Base-by-base conservation (phyloP, 2,113 vertebrate species). In the Terrapene triunguis region DNA sequence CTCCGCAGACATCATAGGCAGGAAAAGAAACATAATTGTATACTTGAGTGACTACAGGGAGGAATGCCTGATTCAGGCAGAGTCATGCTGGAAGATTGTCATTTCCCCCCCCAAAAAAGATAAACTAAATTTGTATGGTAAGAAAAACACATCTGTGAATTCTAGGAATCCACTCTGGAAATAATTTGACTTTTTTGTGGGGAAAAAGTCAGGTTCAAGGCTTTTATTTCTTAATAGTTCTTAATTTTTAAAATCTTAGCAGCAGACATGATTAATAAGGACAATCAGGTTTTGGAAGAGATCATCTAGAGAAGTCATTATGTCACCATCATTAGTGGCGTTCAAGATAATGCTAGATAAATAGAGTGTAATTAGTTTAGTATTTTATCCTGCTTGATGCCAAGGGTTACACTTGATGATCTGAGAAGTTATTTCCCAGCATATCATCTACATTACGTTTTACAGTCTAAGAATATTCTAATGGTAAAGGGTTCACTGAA, bases 201-300 rank as follows among this genome's bases (percentile, higher is more conserved):
- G 53, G 50, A 83, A 69, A 59, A 95, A 97, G 47, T 84, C 91
- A 85, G 82, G 59, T 81, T 55, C 82, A 88, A 96, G 85, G n/a
- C 44, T 54, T 47, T 6, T 92, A 35, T 83, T 89, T 96, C 78
- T 84, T 25, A 93, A 53, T 47, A n/a, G 3, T 69, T 54, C 57
- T 82, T 65, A 94, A 84, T 57, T 86, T 88, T 53, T 91, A 86
- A 95, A 94, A 88, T 79, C 80, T 35, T 89, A 51, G 35, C 51
- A 69, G 76, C 25, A 89, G 48, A 69, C 14, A 79, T 44, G 85
- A 95, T 96, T 91, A 96, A 80, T 51, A 76, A 54, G 42, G 92
- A 0, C 0, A 84, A 17, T 83, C 5, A 2, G 59, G n/a, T 80
- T 54, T 92, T 88, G 85, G 82, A 83, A 76, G 14, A 32, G 86